A percentile compares a stretch with the other conserved stretches of the same genome.
phyloP scores from a whole-genome alignment of 2,888 invertebrate species.

The Pelosia muscerda region DNA sequence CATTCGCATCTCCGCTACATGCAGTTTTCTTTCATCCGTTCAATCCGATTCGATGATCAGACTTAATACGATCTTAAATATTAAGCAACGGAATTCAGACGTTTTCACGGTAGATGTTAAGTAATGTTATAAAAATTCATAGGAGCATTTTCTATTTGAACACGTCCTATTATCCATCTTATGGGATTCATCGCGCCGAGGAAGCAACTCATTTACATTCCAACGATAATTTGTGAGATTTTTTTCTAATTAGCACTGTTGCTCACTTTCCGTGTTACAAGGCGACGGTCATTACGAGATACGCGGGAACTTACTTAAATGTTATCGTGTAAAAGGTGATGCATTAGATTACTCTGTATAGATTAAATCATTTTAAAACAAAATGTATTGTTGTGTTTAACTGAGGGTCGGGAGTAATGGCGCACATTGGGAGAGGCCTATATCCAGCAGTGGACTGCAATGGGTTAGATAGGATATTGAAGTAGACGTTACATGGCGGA shows the following conservation, averaged over 20 bases:
- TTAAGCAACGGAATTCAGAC: slow-evolving; percentile 6
- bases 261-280: slow-evolving; percentile 47
- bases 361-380: neutral
- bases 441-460: no score
- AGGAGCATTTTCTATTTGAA: slow-evolving; percentile 39
- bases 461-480: no score
- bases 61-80: neutral
- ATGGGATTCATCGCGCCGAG: slow-evolving; percentile 36
- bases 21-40: no score
- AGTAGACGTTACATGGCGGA: no score
- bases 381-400: no score
- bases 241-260: slow-evolving; percentile 53
- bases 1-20: no score
- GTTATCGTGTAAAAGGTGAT: neutral
- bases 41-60: no score
- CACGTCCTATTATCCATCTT: slow-evolving; percentile 34
- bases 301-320: slow-evolving; percentile 10
- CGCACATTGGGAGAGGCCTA: no score
- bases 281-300: slow-evolving; percentile 36
- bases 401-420: no score
- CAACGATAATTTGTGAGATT: slow-evolving; percentile 56
- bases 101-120: slow-evolving; percentile 18
- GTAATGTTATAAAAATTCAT: slow-evolving; percentile 26
- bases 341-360: neutral
- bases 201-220: slow-evolving; percentile 54